Percentiles rank a stretch among this genome's conserved stretches.
Conservation (phyloP, 2,888 invertebrate species). For the Standfussiana lucernea region DNA sequence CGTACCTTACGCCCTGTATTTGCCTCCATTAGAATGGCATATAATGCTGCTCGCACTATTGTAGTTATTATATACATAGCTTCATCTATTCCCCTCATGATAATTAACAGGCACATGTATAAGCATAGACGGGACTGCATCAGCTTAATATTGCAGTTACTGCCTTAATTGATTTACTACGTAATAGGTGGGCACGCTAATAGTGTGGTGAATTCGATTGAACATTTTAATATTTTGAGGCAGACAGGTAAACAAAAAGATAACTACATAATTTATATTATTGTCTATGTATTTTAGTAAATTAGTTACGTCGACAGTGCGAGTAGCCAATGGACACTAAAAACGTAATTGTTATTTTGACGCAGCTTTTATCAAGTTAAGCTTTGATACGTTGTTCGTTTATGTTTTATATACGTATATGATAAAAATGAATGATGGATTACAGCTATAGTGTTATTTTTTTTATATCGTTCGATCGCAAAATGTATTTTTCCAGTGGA, state of each 20-base stretch:
- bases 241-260: background rate
- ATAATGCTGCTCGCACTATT: background rate
- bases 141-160: conserved; percentile 6
- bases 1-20: background rate
- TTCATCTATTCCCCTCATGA: background rate
- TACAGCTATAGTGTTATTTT: background rate
- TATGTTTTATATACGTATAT: background rate
- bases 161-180: conserved; percentile 33
- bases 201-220: conserved; percentile 39
- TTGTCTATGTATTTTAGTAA: no score
- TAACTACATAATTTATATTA: background rate
- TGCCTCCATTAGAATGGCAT: background rate
- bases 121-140: background rate
- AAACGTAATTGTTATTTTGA: conserved; percentile 9
- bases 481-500: background rate
- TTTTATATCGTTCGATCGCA: background rate
- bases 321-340: background rate
- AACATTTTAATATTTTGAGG: conserved; percentile 32
- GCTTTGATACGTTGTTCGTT: background rate
- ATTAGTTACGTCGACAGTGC: background rate
- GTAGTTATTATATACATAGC: background rate
- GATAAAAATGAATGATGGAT: background rate
- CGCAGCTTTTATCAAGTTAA: background rate
- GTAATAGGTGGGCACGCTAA: conserved; percentile 36
- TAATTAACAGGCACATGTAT: background rate